Conservation (phyloP, 2,113 vertebrate genomes). For the Stegostoma tigrinum region DNA sequence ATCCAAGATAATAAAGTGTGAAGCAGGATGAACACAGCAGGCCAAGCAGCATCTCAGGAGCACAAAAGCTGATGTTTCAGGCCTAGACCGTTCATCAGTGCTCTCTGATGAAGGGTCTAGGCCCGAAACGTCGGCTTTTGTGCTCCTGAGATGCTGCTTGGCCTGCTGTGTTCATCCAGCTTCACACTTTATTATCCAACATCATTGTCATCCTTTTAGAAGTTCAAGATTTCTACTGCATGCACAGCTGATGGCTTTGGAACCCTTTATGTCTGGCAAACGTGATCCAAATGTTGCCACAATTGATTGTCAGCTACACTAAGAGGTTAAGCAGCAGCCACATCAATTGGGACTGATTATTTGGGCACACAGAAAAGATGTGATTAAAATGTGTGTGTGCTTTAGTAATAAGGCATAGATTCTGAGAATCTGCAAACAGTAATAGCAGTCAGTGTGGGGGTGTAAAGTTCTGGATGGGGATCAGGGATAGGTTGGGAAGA, state of each 20-base stretch:
- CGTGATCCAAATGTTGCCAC: background rate
- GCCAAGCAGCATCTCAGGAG: too few species aligned
- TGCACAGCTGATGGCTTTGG: background rate
- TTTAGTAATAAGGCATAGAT: background rate
- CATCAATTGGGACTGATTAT: background rate
- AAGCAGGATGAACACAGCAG: too few species aligned
- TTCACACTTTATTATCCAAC: too few species aligned
- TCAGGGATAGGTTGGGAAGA: too few species aligned
- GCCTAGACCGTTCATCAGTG: too few species aligned
- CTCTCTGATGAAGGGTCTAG: too few species aligned
- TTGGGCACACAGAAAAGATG: background rate
- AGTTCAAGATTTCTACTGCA: background rate
- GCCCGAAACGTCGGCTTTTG: too few species aligned
- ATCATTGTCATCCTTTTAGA: background rate
- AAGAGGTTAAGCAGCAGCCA: background rate
- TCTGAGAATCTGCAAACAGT: background rate
- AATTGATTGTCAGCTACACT: background rate
- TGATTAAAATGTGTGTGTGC: background rate
- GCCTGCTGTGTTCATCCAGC: too few species aligned
- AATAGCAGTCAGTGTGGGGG: too few species aligned
- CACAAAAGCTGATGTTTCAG: too few species aligned
- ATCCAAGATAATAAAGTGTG: too few species aligned
- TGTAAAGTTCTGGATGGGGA: background rate
- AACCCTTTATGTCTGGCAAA: background rate
- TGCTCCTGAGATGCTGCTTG: too few species aligned